phyloP scores from a whole-genome alignment of 2,113 vertebrate genomes.

The Cichladusa arquata region DNA sequence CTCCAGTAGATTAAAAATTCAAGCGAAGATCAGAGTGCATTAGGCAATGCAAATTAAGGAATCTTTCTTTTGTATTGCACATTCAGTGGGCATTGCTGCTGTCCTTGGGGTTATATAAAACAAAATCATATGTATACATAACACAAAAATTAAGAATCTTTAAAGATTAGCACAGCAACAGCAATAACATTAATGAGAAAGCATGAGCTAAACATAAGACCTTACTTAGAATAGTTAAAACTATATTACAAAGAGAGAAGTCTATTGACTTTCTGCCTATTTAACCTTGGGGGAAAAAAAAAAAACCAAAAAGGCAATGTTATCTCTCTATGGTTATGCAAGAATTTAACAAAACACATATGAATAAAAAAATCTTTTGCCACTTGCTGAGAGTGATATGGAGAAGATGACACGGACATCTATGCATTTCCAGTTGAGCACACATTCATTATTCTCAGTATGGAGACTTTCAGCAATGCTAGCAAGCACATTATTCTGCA shows the following conservation, averaged over 20 bases:
- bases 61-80: background rate
- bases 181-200: background rate
- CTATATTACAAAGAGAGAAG: background rate
- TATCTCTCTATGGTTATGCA: background rate
- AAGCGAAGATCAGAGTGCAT: background rate
- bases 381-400: background rate
- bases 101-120: background rate
- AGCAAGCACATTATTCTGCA: background rate
- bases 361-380: background rate
- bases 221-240: background rate
- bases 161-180: background rate
- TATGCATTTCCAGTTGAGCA: background rate
- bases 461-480: background rate
- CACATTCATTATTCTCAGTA: background rate
- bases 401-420: background rate
- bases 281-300: background rate
- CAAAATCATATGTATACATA: no score
- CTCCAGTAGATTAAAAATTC: background rate
- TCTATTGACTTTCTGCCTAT: background rate
- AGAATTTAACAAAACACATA: background rate
- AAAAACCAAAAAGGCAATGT: rapidly evolving
- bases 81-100: background rate
- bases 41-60: background rate
- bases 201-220: background rate
- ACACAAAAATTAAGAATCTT: background rate